phyloP scores from a whole-genome alignment of 2,888 invertebrate genomes.

The Drosophila algonquin region DNA sequence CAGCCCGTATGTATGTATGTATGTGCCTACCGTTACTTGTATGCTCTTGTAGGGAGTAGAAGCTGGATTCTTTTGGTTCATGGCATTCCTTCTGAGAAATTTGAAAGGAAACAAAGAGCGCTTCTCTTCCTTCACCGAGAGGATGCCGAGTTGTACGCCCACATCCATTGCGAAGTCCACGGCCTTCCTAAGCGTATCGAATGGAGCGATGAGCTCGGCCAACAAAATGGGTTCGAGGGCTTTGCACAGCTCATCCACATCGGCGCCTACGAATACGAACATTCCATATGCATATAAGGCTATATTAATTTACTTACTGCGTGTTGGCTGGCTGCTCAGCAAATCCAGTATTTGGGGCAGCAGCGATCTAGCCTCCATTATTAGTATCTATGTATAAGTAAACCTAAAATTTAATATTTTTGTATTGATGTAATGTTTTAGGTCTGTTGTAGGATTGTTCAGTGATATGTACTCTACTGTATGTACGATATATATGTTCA shows the following conservation, averaged over 20 bases:
- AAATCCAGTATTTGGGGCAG: conserved; percentile 57
- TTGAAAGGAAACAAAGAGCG: conserved; percentile 19
- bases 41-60: background rate
- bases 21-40: background rate
- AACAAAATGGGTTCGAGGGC: conserved; percentile 29
- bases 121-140: conserved; percentile 22
- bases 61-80: background rate
- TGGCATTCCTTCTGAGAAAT: background rate
- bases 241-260: conserved; percentile 19
- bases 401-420: background rate
- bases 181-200: conserved; percentile 33
- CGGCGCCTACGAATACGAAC: conserved; percentile 15
- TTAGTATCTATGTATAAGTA: conserved; percentile 22
- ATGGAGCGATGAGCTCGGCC: conserved; percentile 26
- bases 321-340: conserved; percentile 42
- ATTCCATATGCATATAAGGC: background rate
- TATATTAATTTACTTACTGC: conserved; percentile 35
- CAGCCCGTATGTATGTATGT: no score
- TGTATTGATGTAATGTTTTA: background rate
- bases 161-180: conserved; percentile 45
- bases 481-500: background rate
- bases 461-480: background rate
- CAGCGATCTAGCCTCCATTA: conserved; percentile 42
- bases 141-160: conserved; percentile 57
- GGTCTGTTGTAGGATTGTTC: background rate